Base-by-base conservation (phyloP, 2,113 vertebrate species). In the Prunella himalayana region DNA sequence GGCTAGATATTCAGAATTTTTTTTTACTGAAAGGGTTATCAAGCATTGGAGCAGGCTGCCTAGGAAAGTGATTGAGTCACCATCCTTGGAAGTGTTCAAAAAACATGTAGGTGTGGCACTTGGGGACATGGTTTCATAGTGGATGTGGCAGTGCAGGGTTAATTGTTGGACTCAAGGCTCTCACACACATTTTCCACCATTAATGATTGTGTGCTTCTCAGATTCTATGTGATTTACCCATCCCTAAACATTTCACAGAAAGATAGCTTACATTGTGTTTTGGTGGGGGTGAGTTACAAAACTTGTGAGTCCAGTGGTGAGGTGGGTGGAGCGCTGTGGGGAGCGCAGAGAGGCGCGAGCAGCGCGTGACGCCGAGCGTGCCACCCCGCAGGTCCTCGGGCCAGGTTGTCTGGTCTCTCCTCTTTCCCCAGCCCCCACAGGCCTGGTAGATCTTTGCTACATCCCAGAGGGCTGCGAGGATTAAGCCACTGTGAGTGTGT, bases 261-360 rank as follows among this genome's bases (percentile, higher is more conserved):
- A 7, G 42, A 57, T n/a, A 86, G 19, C 7, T 28, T 12, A 6
- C 14, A 4, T 0, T 41, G 42, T 9, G 27, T 70, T 61, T 41
- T 75, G 84, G 3, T 54, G 56, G 33, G 35, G 8, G 1, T 51
- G 42, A 73, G 21, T 42, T 57, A n/a, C 1, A 5, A 17, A 76
- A 31, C 4, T 3, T 3, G 18, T 37, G 18, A 41, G 11, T 39
- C 1, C 7, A 10, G 3, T 5, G 28, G 23, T 4, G 37, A 50
- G 35, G 49, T 20, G 28, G 31, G 37, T 30, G 68, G 30, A 45
- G n/a, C 7, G 0, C 45, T 23, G 18, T 5, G 21, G 9, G 37
- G n/a, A 16, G 30, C 0, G 1, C 12, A 56, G 53, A 33, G 63
- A 45, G 44, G 39, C 0, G 0, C 0, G 2, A 79, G 42, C 25